Base-by-base conservation (phyloP, 2,888 invertebrate species). In the Mystacides longicornis region DNA sequence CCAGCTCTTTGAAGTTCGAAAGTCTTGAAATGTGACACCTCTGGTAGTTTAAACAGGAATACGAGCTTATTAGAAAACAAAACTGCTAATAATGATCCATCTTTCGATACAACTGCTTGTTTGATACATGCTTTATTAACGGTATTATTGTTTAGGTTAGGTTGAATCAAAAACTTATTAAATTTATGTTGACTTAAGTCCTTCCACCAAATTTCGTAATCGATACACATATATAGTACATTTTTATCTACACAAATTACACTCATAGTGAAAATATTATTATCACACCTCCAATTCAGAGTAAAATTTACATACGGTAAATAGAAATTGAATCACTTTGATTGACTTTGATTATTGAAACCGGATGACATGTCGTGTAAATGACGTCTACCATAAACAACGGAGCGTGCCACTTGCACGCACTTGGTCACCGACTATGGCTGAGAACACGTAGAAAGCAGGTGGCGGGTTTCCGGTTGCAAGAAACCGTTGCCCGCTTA, bases 1-100 rank as follows among this genome's bases (percentile, higher is more conserved):
- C 87, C 83, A 57, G 83, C 81, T 67, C 89, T 74, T 65, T 66
- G 78, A 63, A 67, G 73, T 9, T 43, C 19, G n/a, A n/a, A n/a
- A n/a, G n/a, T n/a, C n/a, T n/a, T n/a, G n/a, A n/a, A n/a, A n/a
- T n/a, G n/a, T n/a, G n/a, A n/a, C 7, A 31, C 7, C 11, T 31
- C 31, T 9, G 31, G 31, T 9, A 31, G 7, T 31, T 7, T 9
- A 31, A n/a, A n/a, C n/a, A n/a, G n/a, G n/a, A n/a, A n/a, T n/a
- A n/a, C 14, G 4, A 7, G 16, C 16, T 37, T 37, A 37, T 3
- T 14, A 7, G 37, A 37, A n/a, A 16, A n/a, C 16, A 37, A 37
- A 3, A 37, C 37, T 3, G 37, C 37, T 37, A 37, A 14, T n/a
- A 7, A 37, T 14, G 37, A 3, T 37, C 14, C 37, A 37, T 37